phyloP scores from a whole-genome alignment of 1,140 invertebrate species.

The Tetranychus urticae region DNA sequence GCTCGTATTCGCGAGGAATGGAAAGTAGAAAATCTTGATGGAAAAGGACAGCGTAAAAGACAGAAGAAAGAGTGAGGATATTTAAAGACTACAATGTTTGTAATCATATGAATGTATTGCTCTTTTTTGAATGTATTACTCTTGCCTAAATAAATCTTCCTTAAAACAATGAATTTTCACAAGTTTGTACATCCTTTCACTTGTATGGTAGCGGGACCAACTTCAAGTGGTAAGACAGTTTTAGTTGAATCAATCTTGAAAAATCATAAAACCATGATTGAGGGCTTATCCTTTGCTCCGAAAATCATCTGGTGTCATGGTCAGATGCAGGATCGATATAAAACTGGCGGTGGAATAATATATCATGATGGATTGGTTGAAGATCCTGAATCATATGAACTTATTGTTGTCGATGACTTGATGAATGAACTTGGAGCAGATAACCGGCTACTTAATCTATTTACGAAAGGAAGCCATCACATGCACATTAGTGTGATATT shows the following conservation, averaged over 20 bases:
- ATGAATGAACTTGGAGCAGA: neutral
- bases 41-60: too few relatives aligned
- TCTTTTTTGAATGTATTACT: too few relatives aligned
- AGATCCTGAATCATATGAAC: neutral
- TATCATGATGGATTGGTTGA: too few relatives aligned
- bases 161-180: too few relatives aligned
- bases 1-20: too few relatives aligned
- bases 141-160: too few relatives aligned
- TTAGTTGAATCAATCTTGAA: neutral
- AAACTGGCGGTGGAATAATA: too few relatives aligned
- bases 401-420: neutral
- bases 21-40: too few relatives aligned
- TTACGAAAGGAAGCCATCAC: constrained; percentile 2
- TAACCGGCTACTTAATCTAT: neutral
- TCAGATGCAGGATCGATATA: neutral
- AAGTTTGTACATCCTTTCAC: neutral
- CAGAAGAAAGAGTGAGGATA: too few relatives aligned
- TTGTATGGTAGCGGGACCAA: neutral
- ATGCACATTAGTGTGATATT: constrained; percentile 1
- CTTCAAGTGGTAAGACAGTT: neutral
- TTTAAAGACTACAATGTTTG: too few relatives aligned
- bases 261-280: neutral
- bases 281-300: too few relatives aligned
- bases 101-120: too few relatives aligned
- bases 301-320: neutral